These are phyloP conservation scores for Mustelus asterias DNA, from an alignment of 2,113 vertebrate species.

Conservation along the genomic window DNA sequence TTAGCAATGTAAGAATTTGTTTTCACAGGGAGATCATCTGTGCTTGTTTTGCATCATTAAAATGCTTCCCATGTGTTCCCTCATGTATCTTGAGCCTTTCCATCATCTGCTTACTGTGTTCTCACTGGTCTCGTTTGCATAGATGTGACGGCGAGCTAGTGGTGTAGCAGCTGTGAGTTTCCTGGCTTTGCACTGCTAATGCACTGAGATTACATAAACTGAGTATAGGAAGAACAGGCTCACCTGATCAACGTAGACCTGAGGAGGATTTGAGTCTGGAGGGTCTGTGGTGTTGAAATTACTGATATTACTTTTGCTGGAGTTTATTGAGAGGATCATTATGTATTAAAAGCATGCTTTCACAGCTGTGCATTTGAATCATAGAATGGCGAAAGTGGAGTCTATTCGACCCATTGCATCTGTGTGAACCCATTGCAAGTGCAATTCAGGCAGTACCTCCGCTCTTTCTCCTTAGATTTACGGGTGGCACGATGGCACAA, in stretches of 20 bases:
- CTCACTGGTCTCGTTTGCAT: not conserved
- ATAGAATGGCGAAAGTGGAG: no score
- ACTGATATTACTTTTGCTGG: no score
- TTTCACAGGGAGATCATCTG: not conserved
- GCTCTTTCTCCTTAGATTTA: no score
- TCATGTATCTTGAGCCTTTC: not conserved
- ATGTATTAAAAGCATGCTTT: no score
- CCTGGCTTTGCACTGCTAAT: not conserved
- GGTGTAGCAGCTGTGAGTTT: not conserved
- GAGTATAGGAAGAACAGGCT: not conserved
- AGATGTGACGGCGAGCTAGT: not conserved
- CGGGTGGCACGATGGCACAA: no score
- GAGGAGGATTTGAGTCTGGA: not conserved
- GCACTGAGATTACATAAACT: not conserved
- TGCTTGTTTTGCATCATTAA: not conserved
- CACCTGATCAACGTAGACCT: not conserved
- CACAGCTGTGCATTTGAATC: no score
- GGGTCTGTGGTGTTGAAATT: not conserved
- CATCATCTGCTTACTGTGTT: not conserved
- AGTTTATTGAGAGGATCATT: no score
- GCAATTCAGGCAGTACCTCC: no score
- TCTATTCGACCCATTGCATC: no score
- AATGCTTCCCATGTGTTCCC: not conserved
- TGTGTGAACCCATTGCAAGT: no score
- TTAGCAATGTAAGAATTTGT: not conserved